Evolutionary conservation across 2,888 invertebrate species (phyloP), one percentile per base, ranked within the genome.

Genomic region (Pseudococcus viburni): DNA sequence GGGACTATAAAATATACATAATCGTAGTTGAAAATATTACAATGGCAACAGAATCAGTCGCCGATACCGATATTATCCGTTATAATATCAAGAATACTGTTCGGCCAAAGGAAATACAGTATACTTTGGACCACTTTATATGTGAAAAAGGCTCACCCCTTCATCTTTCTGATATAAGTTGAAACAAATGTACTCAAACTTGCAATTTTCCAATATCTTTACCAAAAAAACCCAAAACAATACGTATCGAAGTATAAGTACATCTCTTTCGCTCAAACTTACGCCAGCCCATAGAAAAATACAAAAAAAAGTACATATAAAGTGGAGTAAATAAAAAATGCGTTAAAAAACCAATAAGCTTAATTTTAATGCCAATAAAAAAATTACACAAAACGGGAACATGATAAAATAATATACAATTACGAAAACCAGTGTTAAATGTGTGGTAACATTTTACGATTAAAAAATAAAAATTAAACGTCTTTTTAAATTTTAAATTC

Each of bases 401-500:
- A 64, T 26, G 64, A 64, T 64, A 64, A 64, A 55, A 15, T 55
- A 64, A 59, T 59, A 59, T 64, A 64, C 64, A 22, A n/a, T n/a
- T 22, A 64, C 26, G 64, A 22, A 64, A 64, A 64, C 22, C 64
- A 26, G 64, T 22, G 19, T 64, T 26, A 64, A 17, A 55, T 55
- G 64, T 64, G 64, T 64, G 64, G 64, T 64, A 64, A 64, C 64
- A 64, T 64, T 64, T 64, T 11, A 64, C 64, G 64, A 11, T 22
- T 26, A 26, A 22, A 64, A 64, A 64, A 17, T 11, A 12, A 22
- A 64, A 22, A 64, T 17, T 1, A 55, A 55, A 55, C 15, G 15
- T 55, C 8, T 17, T 55, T 55, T 55, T 12, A 48, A 48, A 12
- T 7, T 7, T 1, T 7, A 48, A 55, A 17, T 3, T 55, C 55